A percentile compares a stretch with the other conserved stretches of the same genome.
Evolutionary conservation across 2,888 invertebrate species (phyloP).

Genomic region (Meta bourneti): DNA sequence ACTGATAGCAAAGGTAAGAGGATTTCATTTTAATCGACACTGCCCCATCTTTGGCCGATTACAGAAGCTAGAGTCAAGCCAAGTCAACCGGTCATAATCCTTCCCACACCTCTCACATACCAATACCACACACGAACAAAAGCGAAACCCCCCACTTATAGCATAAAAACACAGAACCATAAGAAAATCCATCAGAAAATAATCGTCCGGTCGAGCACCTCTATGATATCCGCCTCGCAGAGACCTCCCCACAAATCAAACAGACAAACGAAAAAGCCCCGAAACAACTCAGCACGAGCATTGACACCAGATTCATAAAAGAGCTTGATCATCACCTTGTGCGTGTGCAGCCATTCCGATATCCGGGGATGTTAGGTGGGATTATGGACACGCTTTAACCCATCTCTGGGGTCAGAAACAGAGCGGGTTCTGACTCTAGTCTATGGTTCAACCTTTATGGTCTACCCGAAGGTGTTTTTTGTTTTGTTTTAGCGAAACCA

Average conservation of each 20-base stretch:
- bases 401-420: conserved; percentile 7
- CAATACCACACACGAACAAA: not conserved
- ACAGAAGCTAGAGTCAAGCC: not conserved
- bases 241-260: conserved; percentile 6
- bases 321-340: conserved; percentile 21
- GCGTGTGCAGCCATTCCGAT: conserved; percentile 2
- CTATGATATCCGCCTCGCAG: not conserved
- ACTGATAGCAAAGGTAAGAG: not conserved
- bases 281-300: conserved; percentile 9
- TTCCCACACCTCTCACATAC: not conserved
- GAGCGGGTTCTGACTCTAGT: no score
- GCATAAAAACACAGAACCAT: not conserved
- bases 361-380: not conserved
- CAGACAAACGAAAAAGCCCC: not conserved
- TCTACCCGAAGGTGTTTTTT: not conserved
- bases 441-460: no score
- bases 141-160: not conserved
- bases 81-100: not conserved
- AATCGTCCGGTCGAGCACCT: conserved; percentile 29
- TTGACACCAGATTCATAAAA: conserved; percentile 13
- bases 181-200: conserved; percentile 21
- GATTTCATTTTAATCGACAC: not conserved
- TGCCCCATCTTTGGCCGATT: not conserved
- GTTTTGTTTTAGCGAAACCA: not conserved
- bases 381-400: conserved; percentile 18